A percentile compares a stretch with the other conserved stretches of the same genome.
Conservation (phyloP, 2,113 vertebrate genomes). For the Hippolais icterina region DNA sequence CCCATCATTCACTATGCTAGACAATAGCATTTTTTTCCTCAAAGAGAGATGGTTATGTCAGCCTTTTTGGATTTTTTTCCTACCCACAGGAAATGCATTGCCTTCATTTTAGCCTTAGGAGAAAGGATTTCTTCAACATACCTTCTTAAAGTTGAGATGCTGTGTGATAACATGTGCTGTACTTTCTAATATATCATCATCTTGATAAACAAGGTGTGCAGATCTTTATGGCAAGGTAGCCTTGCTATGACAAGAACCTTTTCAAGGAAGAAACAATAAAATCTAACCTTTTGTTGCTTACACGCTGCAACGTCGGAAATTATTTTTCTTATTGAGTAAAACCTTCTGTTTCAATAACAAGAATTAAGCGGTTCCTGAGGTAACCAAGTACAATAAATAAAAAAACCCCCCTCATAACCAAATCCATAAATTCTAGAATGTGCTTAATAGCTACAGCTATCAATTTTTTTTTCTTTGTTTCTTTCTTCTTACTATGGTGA, state of each 20-base stretch:
- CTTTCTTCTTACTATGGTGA: neutral
- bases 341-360: neutral
- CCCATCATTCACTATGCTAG: neutral
- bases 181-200: neutral
- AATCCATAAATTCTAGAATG: neutral
- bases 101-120: neutral
- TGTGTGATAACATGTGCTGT: neutral
- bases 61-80: neutral
- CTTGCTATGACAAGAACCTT: neutral
- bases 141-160: neutral
- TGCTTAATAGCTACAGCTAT: neutral
- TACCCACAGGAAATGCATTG: neutral
- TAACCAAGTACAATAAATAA: neutral
- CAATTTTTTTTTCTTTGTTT: neutral
- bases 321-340: neutral
- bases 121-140: neutral
- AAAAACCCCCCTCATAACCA: neutral
- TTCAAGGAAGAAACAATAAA: neutral
- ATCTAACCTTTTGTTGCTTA: neutral
- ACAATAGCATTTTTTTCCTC: constrained; percentile 13
- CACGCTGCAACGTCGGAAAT: neutral
- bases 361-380: neutral
- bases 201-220: constrained; percentile 1
- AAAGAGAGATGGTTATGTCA: neutral
- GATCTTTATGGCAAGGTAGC: neutral